Evolutionary conservation across 2,797 vertebrate species (phyloP).

Genomic region (Okamejei kenojei): DNA sequence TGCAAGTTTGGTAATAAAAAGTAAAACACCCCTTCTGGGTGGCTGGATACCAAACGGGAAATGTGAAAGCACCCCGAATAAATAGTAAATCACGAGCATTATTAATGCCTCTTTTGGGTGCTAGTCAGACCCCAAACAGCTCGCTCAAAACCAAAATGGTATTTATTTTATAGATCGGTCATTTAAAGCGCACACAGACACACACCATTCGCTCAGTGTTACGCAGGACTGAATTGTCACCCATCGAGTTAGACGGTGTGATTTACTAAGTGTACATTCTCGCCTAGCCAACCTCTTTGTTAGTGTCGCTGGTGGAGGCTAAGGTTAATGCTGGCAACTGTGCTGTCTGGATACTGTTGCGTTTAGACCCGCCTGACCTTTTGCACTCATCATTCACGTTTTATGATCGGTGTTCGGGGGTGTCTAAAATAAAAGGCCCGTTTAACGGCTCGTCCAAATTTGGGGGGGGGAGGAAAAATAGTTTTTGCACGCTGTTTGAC

Average conservation of each 20-base stretch:
- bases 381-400: neutral
- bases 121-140: neutral
- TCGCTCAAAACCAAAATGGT: neutral
- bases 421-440: neutral
- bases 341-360: neutral
- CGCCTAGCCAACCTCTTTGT: neutral
- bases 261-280: neutral
- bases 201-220: neutral
- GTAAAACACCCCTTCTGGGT: slow-evolving; percentile 20
- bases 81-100: neutral
- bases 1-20: neutral
- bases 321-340: neutral
- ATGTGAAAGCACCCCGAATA: neutral
- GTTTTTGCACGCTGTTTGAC: neutral
- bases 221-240: neutral
- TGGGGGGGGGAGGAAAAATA: too few species aligned
- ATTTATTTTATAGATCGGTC: neutral
- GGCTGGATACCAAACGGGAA: slow-evolving; percentile 6
- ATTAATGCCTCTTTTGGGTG: neutral
- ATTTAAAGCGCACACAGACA: neutral
- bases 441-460: neutral
- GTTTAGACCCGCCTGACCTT: neutral
- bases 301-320: neutral
- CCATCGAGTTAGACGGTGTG: neutral
- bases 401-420: neutral